Percentiles rank a stretch among this genome's conserved stretches.
Evolutionary conservation across 2,888 invertebrate genomes (phyloP).

Genomic region (Cartodere bifasciata): DNA sequence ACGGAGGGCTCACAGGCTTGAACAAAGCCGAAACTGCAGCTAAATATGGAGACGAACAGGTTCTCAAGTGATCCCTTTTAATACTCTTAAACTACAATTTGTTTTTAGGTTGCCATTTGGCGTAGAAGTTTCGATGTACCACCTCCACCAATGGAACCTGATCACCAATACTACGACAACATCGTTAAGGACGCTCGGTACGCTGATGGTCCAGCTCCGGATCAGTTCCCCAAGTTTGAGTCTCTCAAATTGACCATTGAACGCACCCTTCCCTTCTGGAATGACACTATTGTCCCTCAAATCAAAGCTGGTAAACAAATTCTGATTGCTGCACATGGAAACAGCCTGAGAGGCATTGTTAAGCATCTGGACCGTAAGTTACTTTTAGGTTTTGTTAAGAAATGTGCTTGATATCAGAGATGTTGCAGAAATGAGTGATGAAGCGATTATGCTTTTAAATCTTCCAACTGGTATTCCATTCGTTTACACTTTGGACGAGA

Average conservation of each 20-base stretch:
- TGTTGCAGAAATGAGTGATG: slow-evolving; percentile 49
- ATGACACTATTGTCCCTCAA: slow-evolving; percentile 73
- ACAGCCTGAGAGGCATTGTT: slow-evolving; percentile 76
- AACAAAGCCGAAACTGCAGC: slow-evolving; percentile 77
- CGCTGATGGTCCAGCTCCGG: slow-evolving; percentile 53
- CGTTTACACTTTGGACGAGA: slow-evolving; percentile 60
- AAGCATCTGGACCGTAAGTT: slow-evolving; percentile 29
- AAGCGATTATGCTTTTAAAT: slow-evolving; percentile 61
- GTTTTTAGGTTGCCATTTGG: slow-evolving; percentile 64
- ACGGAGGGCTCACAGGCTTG: slow-evolving; percentile 73
- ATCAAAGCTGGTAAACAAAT: slow-evolving; percentile 71
- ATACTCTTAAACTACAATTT: neutral
- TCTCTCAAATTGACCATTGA: slow-evolving; percentile 75
- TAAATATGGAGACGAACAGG: slow-evolving; percentile 63
- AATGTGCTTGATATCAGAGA: too few relatives aligned
- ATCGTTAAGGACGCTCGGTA: slow-evolving; percentile 69
- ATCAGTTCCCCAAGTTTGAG: slow-evolving; percentile 74
- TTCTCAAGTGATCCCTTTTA: too few relatives aligned
- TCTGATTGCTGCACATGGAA: slow-evolving; percentile 80
- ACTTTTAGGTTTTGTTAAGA: neutral
- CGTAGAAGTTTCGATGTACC: slow-evolving; percentile 75
- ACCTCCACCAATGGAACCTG: slow-evolving; percentile 72
- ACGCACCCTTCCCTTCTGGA: slow-evolving; percentile 81
- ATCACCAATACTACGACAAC: slow-evolving; percentile 62
- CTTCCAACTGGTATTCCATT: slow-evolving; percentile 73